Base-by-base conservation (phyloP, 2,113 vertebrate genomes). In the Eonycteris spelaea region DNA sequence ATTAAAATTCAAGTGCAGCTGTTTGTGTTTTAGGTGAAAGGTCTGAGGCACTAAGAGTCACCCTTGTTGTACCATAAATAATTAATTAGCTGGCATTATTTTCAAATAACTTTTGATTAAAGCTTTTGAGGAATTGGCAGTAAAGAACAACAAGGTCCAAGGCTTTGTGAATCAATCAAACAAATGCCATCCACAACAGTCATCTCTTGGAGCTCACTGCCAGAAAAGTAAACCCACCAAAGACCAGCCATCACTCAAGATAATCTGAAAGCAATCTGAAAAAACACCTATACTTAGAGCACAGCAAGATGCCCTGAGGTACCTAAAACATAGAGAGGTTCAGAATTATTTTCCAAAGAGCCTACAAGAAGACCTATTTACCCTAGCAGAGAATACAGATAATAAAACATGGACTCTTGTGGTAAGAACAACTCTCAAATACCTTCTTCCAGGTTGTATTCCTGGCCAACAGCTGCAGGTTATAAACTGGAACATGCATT, bases 11-110 rank as follows among this genome's bases (percentile, higher is more conserved):
- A 0, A 91, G 93, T 86, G 96, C 83, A 95, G 89, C 71, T 92
- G 97, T 96, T 95, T 96, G 67, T 53, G 63, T 96, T 97, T 97
- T 88, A 91, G 61, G 82, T 68, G 92, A 92, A 80, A 93, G 90
- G 77, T 89, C 95, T 97, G 80, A 75, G 86, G 63, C 53, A 73
- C 33, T 67, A 48, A 78, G 87, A 91, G 92, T 95, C 68, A 43
- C 43, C 85, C 22, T 48, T 18, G 38, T 91, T 92, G 33, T 78
- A 65, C 92, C 97, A 96, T 53, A 67, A 88, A 74, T 88, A 61
- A 61, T 78, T 97, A 85, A 91, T 96, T 94, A 84, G 88, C 94
- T 86, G 57, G 73, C 43, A 59, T 87, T 70, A 68, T 94, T 97
- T 94, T 92, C 92, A 95, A 87, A 71, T 19, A 40, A 51, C 18